Base-by-base conservation (phyloP, 1,140 invertebrate genomes). In the Colletes latitarsis region DNA sequence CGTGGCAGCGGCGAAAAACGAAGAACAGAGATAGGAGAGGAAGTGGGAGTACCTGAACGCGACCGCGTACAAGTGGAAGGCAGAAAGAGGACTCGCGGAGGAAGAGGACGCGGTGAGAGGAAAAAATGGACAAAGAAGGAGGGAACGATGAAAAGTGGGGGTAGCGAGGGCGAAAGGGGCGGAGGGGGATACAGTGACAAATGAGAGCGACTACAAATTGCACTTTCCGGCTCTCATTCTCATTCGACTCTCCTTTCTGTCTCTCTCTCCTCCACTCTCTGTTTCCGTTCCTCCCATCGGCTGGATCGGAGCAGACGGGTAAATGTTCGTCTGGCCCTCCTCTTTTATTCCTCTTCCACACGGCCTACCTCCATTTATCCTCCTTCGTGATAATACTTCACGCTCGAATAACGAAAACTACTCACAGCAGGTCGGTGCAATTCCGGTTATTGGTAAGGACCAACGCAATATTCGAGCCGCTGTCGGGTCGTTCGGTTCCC, bases 181-280 rank as follows among this genome's bases (percentile, higher is more conserved):
- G 74, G 76, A 74, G 71, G 81, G 71, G 70, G 72, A 77, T 74
- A 74, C 82, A 87, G 88, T 89, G 89, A 90, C 89, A 90, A 90
- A 90, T 89, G 89, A 90, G 89, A 89, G 82, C 89, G 82, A 85
- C 84, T 83, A 87, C 88, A 89, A 89, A 90, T 90, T 90, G 88
- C 85, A 74, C 85, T 88, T 86, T 83, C 85, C 79, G 80, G 79
- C 80, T 88, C 88, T 88, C 88, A 84, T 87, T 89, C 88, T 88
- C 86, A 88, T 89, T 89, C 88, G 82, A 83, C 77, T 86, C 87
- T 88, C 86, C 80, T 89, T 85, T 77, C 69, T 73, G 52, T 73
- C 52, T 83, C 68, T 83, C 68, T 64, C 75, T 70, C 70, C 60
- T 53, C 76, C 66, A 71, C 19, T 49, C 43, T 71, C 57, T 64